Conservation (phyloP, 2,113 vertebrate genomes). For the Oxyura jamaicensis region DNA sequence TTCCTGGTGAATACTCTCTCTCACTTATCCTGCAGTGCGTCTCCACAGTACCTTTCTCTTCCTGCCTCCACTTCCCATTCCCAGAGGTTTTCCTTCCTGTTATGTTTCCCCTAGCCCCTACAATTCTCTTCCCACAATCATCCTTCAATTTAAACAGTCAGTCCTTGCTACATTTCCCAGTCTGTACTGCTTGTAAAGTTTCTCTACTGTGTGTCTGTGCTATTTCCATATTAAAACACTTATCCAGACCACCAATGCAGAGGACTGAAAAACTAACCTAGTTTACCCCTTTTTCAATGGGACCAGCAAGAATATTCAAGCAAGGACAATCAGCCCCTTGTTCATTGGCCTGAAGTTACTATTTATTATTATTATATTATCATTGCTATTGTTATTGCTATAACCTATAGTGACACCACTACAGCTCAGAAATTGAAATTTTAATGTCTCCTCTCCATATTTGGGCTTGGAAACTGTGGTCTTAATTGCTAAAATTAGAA, state of each 20-base stretch:
- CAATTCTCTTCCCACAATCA: no score
- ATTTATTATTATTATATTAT: neutral
- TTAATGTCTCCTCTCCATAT: neutral
- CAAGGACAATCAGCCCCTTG: neutral
- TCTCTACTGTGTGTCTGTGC: no score
- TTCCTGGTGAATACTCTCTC: neutral
- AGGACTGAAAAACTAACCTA: neutral
- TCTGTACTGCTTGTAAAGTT: neutral
- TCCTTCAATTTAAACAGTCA: neutral
- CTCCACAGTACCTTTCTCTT: neutral
- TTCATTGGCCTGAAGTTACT: neutral
- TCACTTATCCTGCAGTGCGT: neutral
- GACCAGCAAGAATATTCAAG: neutral
- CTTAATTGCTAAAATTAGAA: neutral
- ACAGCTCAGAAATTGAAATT: neutral
- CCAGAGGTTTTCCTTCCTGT: no score
- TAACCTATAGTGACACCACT: neutral
- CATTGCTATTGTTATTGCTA: neutral
- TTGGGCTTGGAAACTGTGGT: neutral
- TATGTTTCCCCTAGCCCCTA: no score
- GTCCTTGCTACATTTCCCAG: neutral
- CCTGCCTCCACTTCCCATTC: neutral
- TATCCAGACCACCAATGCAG: neutral
- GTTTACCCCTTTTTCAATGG: neutral
- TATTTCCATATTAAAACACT: neutral